Base-by-base conservation (phyloP, 2,888 invertebrate genomes). In the Linnaemya tessellans region DNA sequence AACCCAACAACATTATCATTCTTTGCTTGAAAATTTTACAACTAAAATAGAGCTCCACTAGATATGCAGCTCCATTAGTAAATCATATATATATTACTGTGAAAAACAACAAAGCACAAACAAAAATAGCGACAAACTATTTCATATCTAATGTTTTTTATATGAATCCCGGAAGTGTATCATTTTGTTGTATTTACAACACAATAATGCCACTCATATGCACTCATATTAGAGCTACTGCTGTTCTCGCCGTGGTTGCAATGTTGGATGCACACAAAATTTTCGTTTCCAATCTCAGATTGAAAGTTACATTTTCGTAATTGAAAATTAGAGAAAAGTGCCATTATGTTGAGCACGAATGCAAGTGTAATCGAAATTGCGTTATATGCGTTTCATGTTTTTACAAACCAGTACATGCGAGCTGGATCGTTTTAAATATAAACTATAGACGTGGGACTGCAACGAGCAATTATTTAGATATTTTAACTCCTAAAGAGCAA, bases 171-270 rank as follows among this genome's bases (percentile, higher is more conserved):
- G 71, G 71, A 73, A 73, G 60, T 41, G 25, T 22, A 30, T 35
- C 18, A 60, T 71, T 71, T 71, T 15, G 1, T 38, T 43, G n/a
- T n/a, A n/a, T n/a, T 22, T 25, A 25, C n/a, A 70, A n/a, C 56
- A 73, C 60, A 41, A 41, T 20, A 71, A 71, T 25, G 41, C 41
- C 70, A 71, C 71, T 71, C 22, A 43, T 58, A 71, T 25, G 20
- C n/a, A n/a, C n/a, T n/a, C n/a, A n/a, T n/a, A n/a, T 51, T 67
- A 5, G 25, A 65, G 22, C 41, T 62, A 1, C 7, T 22, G 1
- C 11, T n/a, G 46, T 46, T n/a, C 4, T 46, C 1, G 46, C 46
- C 15, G n/a, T 46, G 10, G 67, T 11, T 49, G 49, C 9, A 10
- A 11, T 46, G 13, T 15, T 7, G 3, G 4, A 35, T 38, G 20